Evolutionary conservation across 2,888 invertebrate genomes (phyloP), one percentile per base, ranked within the genome.

Genomic region (Macaria liturata): DNA sequence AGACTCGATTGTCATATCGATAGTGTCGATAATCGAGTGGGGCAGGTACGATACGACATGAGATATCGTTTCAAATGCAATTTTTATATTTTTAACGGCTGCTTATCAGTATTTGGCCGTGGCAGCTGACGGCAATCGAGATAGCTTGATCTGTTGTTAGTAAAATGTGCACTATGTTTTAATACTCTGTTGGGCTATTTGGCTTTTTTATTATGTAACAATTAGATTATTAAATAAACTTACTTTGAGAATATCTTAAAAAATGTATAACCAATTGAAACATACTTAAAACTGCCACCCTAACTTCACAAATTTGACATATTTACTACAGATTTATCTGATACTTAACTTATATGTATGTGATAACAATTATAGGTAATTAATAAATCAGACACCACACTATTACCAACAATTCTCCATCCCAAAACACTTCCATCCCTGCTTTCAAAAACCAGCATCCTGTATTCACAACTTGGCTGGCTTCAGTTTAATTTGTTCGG

Each of bases 1-100:
- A 68, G 67, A 61, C 62, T 54, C 65, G 67, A 65, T 62, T 59
- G 62, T 64, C 63, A 61, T 60, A 62, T 50, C 62, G 64, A 65
- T 60, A 60, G 55, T 54, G 48, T 51, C 56, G 57, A 48, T 61
- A 59, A 59, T 64, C 64, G 54, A 40, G 42, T 53, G 39, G 46
- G 32, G 37, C 64, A 67, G 67, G 67, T 67, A 60, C 57, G 52
- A 59, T 62, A 54, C 42, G 59, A 57, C 54, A 56, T 52, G 51
- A 55, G 57, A 60, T 63, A 59, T 34, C 49, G 53, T 20, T 56
- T 42, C 40, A 56, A 54, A 62, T 54, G 59, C 56, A 50, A 62
- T 55, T 58, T 48, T 58, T 53, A 49, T 61, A 57, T 59, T 62
- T 62, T 50, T 61, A 57, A 43, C 49, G n/a, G 37, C 37, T 52